A percentile compares a stretch with the other conserved stretches of the same genome.
Evolutionary conservation across 2,797 vertebrate genomes (phyloP).

Genomic region (Coregonus ussuriensis): DNA sequence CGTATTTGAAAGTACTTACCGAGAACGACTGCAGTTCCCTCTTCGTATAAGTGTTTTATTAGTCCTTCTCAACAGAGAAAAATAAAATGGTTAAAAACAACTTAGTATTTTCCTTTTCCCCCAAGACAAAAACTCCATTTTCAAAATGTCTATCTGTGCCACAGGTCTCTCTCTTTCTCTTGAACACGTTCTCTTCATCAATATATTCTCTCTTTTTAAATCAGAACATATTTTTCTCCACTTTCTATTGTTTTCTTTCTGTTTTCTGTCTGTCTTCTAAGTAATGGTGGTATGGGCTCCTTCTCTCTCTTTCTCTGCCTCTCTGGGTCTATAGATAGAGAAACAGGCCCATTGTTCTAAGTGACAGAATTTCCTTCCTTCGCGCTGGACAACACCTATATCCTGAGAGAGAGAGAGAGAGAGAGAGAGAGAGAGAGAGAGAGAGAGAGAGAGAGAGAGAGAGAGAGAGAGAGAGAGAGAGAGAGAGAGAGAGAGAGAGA

Average conservation of each 20-base stretch:
- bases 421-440: constrained; percentile 57
- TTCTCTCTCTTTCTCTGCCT: constrained; percentile 52
- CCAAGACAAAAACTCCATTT: constrained; percentile 61
- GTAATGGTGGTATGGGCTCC: constrained; percentile 37
- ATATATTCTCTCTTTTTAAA: constrained; percentile 15
- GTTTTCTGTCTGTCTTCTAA: constrained; percentile 8
- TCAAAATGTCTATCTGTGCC: constrained; percentile 28
- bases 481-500: background rate
- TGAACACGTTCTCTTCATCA: constrained; percentile 20
- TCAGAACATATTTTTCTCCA: constrained; percentile 28
- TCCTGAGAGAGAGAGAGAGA: constrained; percentile 70
- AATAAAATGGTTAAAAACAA: constrained; percentile 37
- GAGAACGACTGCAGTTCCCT: constrained; percentile 49
- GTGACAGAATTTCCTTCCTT: constrained; percentile 88
- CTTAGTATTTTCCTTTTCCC: constrained; percentile 36
- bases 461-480: constrained; percentile 14
- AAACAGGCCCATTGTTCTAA: constrained; percentile 83
- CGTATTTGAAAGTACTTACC: constrained; percentile 59
- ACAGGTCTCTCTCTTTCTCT: background rate
- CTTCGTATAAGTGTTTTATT: constrained; percentile 8
- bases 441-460: constrained; percentile 24
- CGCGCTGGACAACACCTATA: constrained; percentile 86
- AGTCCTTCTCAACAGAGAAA: constrained; percentile 31
- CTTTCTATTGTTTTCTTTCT: constrained; percentile 30
- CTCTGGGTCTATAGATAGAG: constrained; percentile 83